Base-by-base conservation (phyloP, 2,113 vertebrate species). In the Gulo gulo region DNA sequence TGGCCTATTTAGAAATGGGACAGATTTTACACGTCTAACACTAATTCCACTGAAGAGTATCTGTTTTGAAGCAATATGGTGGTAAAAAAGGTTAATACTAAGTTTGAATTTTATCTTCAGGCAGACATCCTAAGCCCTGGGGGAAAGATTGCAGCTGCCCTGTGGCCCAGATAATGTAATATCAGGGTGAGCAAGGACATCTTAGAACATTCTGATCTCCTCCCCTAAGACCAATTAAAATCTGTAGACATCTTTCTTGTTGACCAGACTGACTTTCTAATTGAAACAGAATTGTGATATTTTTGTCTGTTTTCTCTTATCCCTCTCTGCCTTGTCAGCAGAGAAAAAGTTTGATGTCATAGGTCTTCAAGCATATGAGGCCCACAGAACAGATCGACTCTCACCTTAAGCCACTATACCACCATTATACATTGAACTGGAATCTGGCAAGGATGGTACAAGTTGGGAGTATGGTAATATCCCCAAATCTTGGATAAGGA, bases 201-300 rank as follows among this genome's bases (percentile, higher is more conserved):
- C 93, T 82, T 69, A 97, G 98, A 98, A 98, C 97, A 97, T 98
- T 98, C 63, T 97, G 98, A 98, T 98, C 97, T 97, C 34, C n/a
- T 97, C 98, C 95, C 85, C 71, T 71, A 91, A 97, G 97, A 96
- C 89, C 90, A 82, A 97, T 98, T 98, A 98, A 97, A 71, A 94
- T 79, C 92, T 79, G 95, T 81, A 52, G 87, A 83, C 82, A 98
- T 97, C 89, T 96, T 96, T 97, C 95, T 96, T 97, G 91, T 96
- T 67, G 96, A 89, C 98, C 96, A 89, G 96, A 85, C 95, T 97
- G 69, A 97, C 97, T 98, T 95, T 96, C 96, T 98, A 97, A 98
- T 96, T 98, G 93, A 97, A 98, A 97, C 12, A 82, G 55, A 31
- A 31, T 61, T 96, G 55, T 47, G 94, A 91, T 80, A 79, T 96